phyloP scores from a whole-genome alignment of 2,797 vertebrate species.

The Cebuella pygmaea region DNA sequence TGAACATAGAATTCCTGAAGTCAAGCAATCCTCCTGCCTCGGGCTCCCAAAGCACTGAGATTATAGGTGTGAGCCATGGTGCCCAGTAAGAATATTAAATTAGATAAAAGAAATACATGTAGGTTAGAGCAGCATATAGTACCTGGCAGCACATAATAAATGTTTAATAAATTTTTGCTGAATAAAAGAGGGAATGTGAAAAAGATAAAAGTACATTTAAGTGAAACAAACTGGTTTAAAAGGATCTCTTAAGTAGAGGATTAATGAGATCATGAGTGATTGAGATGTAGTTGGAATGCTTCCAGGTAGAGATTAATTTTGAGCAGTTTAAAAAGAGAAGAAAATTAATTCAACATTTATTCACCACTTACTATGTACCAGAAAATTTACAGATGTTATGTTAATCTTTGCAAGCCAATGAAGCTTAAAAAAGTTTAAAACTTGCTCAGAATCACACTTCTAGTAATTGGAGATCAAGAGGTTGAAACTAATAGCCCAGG shows the following conservation, averaged over 20 bases:
- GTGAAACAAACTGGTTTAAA: neutral
- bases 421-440: neutral
- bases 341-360: neutral
- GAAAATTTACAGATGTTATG: neutral
- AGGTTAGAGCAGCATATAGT: neutral
- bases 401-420: neutral
- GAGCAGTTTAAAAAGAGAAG: neutral
- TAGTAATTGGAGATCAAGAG: neutral
- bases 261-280: neutral
- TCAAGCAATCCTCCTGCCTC: neutral
- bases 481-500: neutral
- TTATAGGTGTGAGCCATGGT: neutral
- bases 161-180: neutral
- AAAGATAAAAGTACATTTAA: constrained; percentile 41
- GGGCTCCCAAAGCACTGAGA: neutral
- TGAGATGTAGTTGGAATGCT: neutral
- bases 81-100: neutral
- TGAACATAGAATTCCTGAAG: neutral
- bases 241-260: neutral
- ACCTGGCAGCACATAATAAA: neutral
- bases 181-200: constrained; percentile 21
- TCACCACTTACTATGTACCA: neutral
- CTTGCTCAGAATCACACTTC: neutral
- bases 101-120: constrained; percentile 11
- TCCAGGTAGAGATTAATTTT: constrained; percentile 1